phyloP scores from a whole-genome alignment of 2,113 vertebrate species.

The Oreotrochilus melanogaster region DNA sequence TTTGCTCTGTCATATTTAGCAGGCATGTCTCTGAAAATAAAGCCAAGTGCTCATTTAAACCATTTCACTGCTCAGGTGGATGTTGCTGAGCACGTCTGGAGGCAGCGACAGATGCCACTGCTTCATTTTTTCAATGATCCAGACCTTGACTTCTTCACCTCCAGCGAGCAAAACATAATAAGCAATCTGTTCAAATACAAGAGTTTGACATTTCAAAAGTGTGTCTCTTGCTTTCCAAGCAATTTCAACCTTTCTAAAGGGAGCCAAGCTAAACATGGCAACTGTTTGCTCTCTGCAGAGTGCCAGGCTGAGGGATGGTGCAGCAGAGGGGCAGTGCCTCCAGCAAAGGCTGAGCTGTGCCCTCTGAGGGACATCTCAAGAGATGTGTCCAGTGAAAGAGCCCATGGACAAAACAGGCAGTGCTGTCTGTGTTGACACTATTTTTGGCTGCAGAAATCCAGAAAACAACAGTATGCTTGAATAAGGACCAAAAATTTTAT shows the following conservation, averaged over 20 bases:
- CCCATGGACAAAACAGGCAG: background rate
- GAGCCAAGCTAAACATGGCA: background rate
- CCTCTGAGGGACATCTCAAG: accelerated
- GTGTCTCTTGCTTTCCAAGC: background rate
- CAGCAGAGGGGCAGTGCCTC: background rate
- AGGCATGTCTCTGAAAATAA: background rate
- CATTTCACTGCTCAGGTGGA: background rate
- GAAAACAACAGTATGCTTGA: background rate
- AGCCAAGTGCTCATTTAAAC: background rate
- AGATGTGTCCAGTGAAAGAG: background rate
- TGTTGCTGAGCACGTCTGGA: background rate
- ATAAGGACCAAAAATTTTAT: background rate
- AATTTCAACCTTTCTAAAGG: background rate
- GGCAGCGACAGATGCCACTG: background rate
- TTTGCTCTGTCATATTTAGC: background rate
- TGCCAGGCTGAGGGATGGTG: background rate
- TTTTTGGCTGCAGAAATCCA: background rate
- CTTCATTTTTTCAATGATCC: background rate
- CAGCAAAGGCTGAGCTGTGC: background rate
- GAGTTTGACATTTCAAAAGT: background rate
- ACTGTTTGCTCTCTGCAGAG: background rate
- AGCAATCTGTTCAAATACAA: background rate
- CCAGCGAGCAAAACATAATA: background rate
- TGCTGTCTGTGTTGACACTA: background rate
- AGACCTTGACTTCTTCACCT: slow-evolving; percentile 3